Evolutionary conservation across 2,888 invertebrate genomes (phyloP).

Genomic region (Endomychus coccineus): DNA sequence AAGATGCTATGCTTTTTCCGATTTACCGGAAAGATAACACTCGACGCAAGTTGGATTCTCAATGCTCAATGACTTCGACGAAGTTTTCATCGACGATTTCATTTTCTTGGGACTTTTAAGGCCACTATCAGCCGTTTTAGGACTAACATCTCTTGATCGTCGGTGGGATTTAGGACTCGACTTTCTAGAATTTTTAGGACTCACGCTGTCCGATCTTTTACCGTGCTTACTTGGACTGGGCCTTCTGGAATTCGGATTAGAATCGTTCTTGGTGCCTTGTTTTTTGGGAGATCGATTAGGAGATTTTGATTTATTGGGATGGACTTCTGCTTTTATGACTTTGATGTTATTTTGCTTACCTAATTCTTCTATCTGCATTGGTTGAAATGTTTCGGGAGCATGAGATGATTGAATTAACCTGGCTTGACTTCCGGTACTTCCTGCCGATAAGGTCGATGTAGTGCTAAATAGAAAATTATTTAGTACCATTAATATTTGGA

Average conservation of each 20-base stretch:
- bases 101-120: constrained; percentile 34
- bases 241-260: constrained; percentile 23
- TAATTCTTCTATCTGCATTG: constrained; percentile 79
- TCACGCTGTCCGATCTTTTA: constrained; percentile 18
- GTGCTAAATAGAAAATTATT: constrained; percentile 69
- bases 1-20: constrained; percentile 40
- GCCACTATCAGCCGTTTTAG: constrained; percentile 14
- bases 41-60: constrained; percentile 68
- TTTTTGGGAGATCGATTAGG: constrained; percentile 35
- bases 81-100: constrained; percentile 40
- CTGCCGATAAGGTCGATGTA: constrained; percentile 87
- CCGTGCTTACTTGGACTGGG: constrained; percentile 23
- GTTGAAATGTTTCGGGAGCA: constrained; percentile 87
- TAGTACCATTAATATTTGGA: no score
- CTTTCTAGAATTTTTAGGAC: constrained; percentile 31
- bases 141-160: constrained; percentile 24
- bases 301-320: constrained; percentile 33
- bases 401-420: constrained; percentile 90
- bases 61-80: constrained; percentile 52
- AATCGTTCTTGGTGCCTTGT: constrained; percentile 27
- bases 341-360: constrained; percentile 62
- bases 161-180: constrained; percentile 31
- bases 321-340: constrained; percentile 44
- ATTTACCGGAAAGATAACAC: constrained; percentile 60
- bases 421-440: constrained; percentile 89